phyloP scores from a whole-genome alignment of 2,113 vertebrate genomes.

The Hypomesus transpacificus region DNA sequence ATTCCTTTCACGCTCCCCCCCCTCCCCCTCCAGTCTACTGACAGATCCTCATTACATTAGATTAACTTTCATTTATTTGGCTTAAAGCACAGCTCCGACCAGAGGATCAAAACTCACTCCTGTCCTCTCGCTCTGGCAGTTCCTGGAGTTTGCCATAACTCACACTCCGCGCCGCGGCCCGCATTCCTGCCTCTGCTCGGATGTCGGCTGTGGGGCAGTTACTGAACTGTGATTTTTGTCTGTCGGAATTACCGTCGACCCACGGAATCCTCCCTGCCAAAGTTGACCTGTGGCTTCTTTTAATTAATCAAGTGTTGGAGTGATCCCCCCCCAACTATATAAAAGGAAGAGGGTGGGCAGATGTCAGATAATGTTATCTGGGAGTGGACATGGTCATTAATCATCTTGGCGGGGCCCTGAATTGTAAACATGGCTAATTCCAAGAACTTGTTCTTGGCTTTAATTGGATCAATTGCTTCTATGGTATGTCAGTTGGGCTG shows the following conservation, averaged over 20 bases:
- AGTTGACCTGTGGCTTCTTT: constrained; percentile 56
- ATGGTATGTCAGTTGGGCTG: too few relatives aligned
- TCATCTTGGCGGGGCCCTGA: constrained; percentile 60
- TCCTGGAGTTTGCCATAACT: background rate
- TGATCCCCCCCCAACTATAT: constrained; percentile 54
- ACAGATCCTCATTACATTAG: constrained; percentile 10
- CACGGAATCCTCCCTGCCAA: constrained; percentile 38
- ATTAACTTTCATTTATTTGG: background rate
- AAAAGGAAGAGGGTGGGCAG: constrained; percentile 51
- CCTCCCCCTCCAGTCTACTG: background rate
- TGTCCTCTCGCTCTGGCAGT: constrained; percentile 1
- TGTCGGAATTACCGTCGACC: constrained; percentile 26
- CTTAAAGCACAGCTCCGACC: constrained; percentile 28
- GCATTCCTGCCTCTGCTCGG: constrained; percentile 16
- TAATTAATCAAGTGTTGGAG: constrained; percentile 62
- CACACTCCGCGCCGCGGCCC: background rate
- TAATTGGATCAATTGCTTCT: too few relatives aligned
- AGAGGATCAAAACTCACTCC: constrained; percentile 24
- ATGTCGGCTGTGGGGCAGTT: constrained; percentile 26
- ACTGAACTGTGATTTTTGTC: constrained; percentile 28
- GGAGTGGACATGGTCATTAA: constrained; percentile 61
- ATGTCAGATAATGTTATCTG: constrained; percentile 68
- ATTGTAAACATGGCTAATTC: constrained; percentile 63
- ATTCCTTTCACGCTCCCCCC: background rate
- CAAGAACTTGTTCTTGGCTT: constrained; percentile 12